These are phyloP conservation scores for Ophonus ardosiacus DNA, from an alignment of 2,888 invertebrate species.

Conservation along the genomic window DNA sequence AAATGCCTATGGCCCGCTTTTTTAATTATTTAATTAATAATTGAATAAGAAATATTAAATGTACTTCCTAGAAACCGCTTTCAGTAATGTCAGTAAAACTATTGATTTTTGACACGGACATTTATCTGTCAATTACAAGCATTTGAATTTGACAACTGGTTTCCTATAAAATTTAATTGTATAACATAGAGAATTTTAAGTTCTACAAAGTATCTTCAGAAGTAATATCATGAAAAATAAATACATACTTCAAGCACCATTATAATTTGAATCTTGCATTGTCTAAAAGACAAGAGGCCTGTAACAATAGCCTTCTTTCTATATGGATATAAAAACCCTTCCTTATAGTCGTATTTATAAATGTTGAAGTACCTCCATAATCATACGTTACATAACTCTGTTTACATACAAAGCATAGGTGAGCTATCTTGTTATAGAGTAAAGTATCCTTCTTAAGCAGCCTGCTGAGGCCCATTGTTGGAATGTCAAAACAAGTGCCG, in stretches of 20 bases:
- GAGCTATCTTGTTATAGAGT: constrained; percentile 47
- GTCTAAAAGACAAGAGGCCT: neutral
- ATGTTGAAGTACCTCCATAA: constrained; percentile 20
- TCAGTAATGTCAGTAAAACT: no score
- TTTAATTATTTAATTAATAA: no score
- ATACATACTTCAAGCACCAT: neutral
- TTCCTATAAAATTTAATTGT: no score
- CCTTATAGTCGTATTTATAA: constrained; percentile 4
- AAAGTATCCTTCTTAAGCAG: constrained; percentile 46
- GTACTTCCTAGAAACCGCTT: no score
- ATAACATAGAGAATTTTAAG: no score
- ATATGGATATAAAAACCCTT: neutral
- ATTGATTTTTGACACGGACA: no score
- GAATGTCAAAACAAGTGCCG: constrained; percentile 53
- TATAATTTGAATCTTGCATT: neutral
- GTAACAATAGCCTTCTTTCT: neutral
- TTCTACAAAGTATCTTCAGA: neutral
- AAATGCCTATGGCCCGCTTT: no score
- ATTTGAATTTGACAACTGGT: no score
- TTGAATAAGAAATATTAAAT: no score
- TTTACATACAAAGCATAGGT: constrained; percentile 44
- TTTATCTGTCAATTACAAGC: no score
- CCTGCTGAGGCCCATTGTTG: constrained; percentile 46
- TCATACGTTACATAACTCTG: constrained; percentile 27
- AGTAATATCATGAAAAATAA: neutral